Conservation (phyloP, 2,113 vertebrate species). For the Theristicus caerulescens region DNA sequence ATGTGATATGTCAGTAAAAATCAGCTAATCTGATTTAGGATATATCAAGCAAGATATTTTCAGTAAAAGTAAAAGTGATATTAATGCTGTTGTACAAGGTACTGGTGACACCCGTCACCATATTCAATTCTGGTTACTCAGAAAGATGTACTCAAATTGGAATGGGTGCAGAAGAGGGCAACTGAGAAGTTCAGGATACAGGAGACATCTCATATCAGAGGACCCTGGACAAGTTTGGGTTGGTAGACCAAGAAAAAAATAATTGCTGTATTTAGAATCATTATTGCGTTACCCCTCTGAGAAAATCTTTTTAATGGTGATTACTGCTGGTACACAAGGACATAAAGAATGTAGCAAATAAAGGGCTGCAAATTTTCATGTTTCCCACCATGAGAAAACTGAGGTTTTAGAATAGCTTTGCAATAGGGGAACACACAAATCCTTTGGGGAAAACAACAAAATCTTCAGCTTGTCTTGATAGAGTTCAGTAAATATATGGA, state of each 20-base stretch:
- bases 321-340: neutral
- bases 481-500: neutral
- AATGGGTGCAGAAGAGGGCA: neutral
- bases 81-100: neutral
- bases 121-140: neutral
- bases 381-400: neutral
- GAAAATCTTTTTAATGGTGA: neutral
- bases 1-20: neutral
- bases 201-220: neutral
- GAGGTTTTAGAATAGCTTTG: neutral
- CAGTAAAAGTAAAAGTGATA: neutral
- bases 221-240: neutral
- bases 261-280: neutral
- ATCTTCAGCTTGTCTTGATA: neutral
- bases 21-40: neutral
- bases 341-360: neutral
- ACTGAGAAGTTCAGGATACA: neutral
- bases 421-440: neutral
- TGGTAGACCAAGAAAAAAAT: neutral
- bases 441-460: fast-evolving
- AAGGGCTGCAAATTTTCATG: neutral
- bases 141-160: neutral
- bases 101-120: neutral
- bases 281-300: neutral
- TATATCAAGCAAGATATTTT: neutral